Evolutionary conservation across 1,140 invertebrate species (phyloP).

Genomic region (Mycetomoellerius zeteki): DNA sequence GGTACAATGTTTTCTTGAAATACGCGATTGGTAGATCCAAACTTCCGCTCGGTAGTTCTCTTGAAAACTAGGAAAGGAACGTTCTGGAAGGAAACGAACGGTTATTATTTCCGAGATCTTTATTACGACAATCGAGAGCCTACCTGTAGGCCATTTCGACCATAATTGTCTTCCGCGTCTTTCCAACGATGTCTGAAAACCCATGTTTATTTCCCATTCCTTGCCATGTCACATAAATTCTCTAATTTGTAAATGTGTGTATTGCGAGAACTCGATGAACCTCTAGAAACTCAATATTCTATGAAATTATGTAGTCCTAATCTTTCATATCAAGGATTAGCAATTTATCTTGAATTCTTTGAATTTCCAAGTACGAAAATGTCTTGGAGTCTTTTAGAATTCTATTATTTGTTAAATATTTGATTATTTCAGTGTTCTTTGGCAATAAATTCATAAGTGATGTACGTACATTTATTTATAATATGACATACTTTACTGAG

Average conservation of each 20-base stretch:
- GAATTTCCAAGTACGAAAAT: background rate
- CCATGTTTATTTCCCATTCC: constrained; percentile 19
- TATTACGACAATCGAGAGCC: constrained; percentile 51
- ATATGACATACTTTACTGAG: background rate
- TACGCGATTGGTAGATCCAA: background rate
- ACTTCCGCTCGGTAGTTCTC: constrained; percentile 50
- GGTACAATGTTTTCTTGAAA: background rate
- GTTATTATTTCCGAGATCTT: constrained; percentile 57
- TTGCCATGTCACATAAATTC: constrained; percentile 10
- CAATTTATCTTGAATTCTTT: background rate
- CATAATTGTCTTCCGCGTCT: constrained; percentile 48
- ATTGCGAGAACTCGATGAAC: background rate
- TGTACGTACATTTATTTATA: background rate
- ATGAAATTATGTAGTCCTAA: background rate
- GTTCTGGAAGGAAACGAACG: constrained; percentile 3
- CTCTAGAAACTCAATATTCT: background rate
- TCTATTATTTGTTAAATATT: background rate
- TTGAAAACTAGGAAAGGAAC: constrained; percentile 25
- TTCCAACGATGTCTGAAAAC: constrained; percentile 31
- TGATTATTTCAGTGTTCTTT: background rate
- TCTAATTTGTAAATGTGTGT: constrained; percentile 14
- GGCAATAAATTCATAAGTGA: background rate
- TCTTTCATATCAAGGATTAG: background rate
- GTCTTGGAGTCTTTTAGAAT: background rate
- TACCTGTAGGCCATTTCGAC: constrained; percentile 33